These are phyloP conservation scores for Lasioglossum morio DNA, from an alignment of 2,888 invertebrate genomes.

Conservation along the genomic window DNA sequence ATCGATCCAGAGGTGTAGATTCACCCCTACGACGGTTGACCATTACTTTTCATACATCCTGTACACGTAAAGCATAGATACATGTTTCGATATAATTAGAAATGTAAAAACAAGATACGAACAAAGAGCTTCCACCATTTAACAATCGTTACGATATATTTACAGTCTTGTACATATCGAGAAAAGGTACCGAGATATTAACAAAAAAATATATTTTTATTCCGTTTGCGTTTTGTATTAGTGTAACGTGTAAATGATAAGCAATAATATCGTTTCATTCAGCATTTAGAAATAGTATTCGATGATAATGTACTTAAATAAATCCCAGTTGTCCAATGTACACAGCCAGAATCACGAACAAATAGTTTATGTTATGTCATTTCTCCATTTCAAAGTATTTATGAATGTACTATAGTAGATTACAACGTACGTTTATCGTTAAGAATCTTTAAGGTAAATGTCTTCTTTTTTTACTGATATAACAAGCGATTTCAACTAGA, in stretches of 20 bases:
- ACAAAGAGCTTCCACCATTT: slow-evolving; percentile 27
- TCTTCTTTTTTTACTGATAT: slow-evolving; percentile 45
- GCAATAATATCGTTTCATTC: slow-evolving; percentile 15
- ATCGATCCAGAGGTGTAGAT: no score
- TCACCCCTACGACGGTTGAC: no score
- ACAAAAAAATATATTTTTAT: slow-evolving; percentile 9
- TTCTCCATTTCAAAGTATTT: slow-evolving; percentile 53
- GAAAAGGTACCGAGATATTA: slow-evolving; percentile 24
- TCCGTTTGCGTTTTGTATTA: slow-evolving; percentile 37
- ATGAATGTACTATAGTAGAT: slow-evolving; percentile 63
- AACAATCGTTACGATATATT: slow-evolving; percentile 22
- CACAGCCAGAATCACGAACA: slow-evolving; percentile 30
- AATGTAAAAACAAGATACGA: slow-evolving; percentile 1
- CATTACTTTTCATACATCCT: no score
- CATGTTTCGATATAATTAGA: slow-evolving; percentile 1
- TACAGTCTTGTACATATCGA: slow-evolving; percentile 36
- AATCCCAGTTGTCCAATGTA: slow-evolving; percentile 37
- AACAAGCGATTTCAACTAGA: slow-evolving; percentile 50
- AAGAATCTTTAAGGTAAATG: slow-evolving; percentile 25
- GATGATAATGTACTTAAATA: slow-evolving; percentile 50
- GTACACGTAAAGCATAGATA: not conserved
- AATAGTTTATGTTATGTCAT: slow-evolving; percentile 27
- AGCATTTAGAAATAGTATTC: slow-evolving; percentile 24
- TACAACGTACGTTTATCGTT: slow-evolving; percentile 26
- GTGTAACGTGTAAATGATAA: slow-evolving; percentile 23